Evolutionary conservation across 2,888 invertebrate species (phyloP).

Genomic region (Eudasyphora cyanicolor): DNA sequence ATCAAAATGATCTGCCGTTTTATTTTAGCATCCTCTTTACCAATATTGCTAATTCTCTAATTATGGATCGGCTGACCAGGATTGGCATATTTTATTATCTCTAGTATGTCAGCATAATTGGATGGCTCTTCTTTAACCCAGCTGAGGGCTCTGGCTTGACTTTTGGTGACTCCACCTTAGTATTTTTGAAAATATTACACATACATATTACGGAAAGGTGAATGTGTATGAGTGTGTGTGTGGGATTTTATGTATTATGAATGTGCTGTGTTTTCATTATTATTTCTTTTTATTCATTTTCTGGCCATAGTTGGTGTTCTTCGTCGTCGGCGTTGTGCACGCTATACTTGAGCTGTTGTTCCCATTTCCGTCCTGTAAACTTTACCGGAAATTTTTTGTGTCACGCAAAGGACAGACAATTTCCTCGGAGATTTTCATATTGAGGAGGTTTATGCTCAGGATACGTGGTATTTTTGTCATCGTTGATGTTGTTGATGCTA

Average conservation of each 20-base stretch:
- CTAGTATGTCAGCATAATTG: no score
- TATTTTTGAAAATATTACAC: not conserved
- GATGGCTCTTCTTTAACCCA: no score
- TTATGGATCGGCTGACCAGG: no score
- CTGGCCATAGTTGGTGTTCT: not conserved
- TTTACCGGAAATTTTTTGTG: slow-evolving; percentile 36
- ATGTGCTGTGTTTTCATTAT: slow-evolving; percentile 34
- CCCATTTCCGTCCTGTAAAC: slow-evolving; percentile 29
- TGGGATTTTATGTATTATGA: not conserved
- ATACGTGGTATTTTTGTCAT: slow-evolving; percentile 1
- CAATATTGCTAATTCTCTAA: no score
- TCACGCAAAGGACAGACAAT: slow-evolving; percentile 4
- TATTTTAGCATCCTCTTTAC: no score
- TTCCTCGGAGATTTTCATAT: slow-evolving; percentile 14
- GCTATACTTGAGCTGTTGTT: not conserved
- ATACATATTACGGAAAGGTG: no score
- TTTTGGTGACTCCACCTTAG: no score
- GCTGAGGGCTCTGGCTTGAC: no score
- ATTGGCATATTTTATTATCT: no score
- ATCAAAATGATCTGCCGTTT: no score
- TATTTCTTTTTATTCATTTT: slow-evolving; percentile 12
- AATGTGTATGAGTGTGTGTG: not conserved
- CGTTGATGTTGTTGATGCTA: no score
- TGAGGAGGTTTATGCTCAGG: slow-evolving; percentile 37
- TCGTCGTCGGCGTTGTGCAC: not conserved